Conservation (phyloP, 2,797 vertebrate genomes). For the Numenius phaeopus region DNA sequence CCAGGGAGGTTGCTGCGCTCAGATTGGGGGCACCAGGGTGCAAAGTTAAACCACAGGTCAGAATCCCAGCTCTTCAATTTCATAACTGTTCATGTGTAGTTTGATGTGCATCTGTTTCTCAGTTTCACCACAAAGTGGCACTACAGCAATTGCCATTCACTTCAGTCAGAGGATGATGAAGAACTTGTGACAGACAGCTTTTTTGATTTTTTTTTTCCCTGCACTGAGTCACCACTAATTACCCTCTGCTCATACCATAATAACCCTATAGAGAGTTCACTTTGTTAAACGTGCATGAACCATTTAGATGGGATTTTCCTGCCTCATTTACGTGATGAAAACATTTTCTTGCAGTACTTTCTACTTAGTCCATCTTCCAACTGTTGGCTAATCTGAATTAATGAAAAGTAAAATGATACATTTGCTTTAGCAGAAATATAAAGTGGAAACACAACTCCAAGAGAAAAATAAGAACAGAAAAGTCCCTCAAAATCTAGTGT, state of each 20-base stretch:
- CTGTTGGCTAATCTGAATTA: not conserved
- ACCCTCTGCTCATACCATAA: not conserved
- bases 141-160: constrained; percentile 53
- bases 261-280: not conserved
- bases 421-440: not conserved
- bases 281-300: not conserved
- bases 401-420: fast-evolving
- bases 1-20: fast-evolving
- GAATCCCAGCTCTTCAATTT: fast-evolving
- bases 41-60: not conserved
- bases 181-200: not conserved
- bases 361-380: not conserved
- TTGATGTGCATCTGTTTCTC: not conserved
- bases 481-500: not conserved
- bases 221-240: not conserved
- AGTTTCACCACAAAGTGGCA: constrained; percentile 61
- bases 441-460: not conserved
- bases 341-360: not conserved
- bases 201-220: not conserved
- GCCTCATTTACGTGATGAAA: not conserved
- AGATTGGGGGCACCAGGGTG: not conserved
- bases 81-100: fast-evolving
- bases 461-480: not conserved
- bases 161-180: not conserved
- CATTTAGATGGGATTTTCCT: not conserved